Conservation (phyloP, 2,888 invertebrate species). For the Apamea anceps region DNA sequence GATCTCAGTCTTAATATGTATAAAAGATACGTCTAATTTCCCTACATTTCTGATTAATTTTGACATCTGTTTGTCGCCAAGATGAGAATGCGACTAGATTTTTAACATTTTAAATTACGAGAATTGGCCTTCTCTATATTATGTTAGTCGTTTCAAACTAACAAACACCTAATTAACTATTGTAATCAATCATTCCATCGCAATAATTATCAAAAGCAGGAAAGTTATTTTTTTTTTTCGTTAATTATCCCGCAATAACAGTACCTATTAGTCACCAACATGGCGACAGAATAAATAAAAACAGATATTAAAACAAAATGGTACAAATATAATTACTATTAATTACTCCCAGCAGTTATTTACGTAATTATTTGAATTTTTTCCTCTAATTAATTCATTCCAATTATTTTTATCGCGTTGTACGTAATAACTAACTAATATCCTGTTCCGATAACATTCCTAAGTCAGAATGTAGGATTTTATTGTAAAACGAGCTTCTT, state of each 20-base stretch:
- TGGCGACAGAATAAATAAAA: constrained; percentile 39
- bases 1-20: too few relatives aligned
- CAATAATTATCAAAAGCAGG: constrained; percentile 32
- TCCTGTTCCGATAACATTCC: constrained; percentile 62
- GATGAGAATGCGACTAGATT: neutral
- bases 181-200: constrained; percentile 11
- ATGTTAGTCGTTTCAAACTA: neutral
- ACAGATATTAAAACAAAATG: constrained; percentile 45
- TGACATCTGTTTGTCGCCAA: too few relatives aligned
- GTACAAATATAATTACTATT: constrained; percentile 57
- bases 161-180: constrained; percentile 1
- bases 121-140: too few relatives aligned
- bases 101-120: neutral
- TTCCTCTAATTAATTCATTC: constrained; percentile 65
- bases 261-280: constrained; percentile 8
- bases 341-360: constrained; percentile 60
- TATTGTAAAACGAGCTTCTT: constrained; percentile 21
- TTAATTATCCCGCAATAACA: constrained; percentile 11
- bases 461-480: constrained; percentile 55
- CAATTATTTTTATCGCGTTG: constrained; percentile 68
- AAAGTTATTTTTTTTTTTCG: constrained; percentile 29
- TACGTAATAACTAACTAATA: constrained; percentile 59
- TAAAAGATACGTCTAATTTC: too few relatives aligned
- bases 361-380: constrained; percentile 57
- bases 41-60: too few relatives aligned